phyloP scores from a whole-genome alignment of 2,113 vertebrate species.

The Rhynchopsitta pachyrhyncha region DNA sequence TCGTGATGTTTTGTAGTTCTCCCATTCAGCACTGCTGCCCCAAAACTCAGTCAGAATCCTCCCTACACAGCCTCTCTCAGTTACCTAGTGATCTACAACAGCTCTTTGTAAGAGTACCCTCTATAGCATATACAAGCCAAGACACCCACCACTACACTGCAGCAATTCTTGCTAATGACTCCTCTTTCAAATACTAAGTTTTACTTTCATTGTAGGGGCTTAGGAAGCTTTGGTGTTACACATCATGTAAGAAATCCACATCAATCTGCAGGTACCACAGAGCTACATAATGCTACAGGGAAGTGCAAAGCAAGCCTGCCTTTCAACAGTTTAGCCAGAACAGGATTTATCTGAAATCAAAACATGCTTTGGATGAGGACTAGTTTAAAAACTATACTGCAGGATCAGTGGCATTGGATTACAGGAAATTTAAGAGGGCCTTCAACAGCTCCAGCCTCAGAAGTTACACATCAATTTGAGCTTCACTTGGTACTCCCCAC shows the following conservation, averaged over 20 bases:
- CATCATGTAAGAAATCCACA: neutral
- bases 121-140: neutral
- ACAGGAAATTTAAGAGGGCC: neutral
- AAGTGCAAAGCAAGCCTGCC: neutral
- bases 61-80: neutral
- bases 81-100: neutral
- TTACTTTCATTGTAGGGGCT: neutral
- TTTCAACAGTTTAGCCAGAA: neutral
- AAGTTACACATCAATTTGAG: neutral
- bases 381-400: neutral
- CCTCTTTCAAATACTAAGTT: neutral
- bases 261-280: neutral
- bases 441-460: neutral
- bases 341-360: neutral
- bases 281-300: neutral
- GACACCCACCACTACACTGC: neutral
- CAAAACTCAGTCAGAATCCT: neutral
- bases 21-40: neutral
- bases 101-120: neutral
- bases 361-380: neutral
- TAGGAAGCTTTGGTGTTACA: neutral
- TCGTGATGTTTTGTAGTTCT: neutral
- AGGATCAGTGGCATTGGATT: neutral
- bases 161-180: neutral
- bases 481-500: neutral